Evolutionary conservation across 2,888 invertebrate genomes (phyloP).

Genomic region (Heliconius cydno): DNA sequence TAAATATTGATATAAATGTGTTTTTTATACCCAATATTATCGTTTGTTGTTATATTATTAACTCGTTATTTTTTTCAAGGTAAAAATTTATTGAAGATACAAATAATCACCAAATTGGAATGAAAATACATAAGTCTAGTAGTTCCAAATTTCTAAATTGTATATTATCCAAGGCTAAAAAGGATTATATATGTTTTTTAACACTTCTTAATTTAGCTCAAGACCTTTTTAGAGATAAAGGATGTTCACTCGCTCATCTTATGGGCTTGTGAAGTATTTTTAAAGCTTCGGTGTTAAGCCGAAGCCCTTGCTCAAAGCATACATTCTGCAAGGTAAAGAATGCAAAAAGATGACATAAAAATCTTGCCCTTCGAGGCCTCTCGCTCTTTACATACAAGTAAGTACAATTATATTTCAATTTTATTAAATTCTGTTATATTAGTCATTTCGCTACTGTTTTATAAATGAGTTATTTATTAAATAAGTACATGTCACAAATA

Average conservation of each 20-base stretch:
- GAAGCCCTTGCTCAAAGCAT: constrained; percentile 38
- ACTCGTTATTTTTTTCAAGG: background rate
- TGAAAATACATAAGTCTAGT: background rate
- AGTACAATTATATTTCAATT: constrained; percentile 11
- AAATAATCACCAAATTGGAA: background rate
- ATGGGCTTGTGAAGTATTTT: constrained; percentile 35
- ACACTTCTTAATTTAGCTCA: background rate
- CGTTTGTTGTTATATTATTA: too few species aligned
- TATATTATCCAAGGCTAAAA: too few species aligned
- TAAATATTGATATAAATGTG: background rate
- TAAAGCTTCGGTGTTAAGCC: constrained; percentile 38
- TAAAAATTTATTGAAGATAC: background rate
- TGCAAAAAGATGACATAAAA: constrained; percentile 38
- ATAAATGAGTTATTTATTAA: background rate
- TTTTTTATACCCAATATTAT: background rate
- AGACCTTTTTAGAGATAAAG: constrained; percentile 47
- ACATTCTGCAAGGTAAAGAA: constrained; percentile 34
- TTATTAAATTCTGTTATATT: background rate
- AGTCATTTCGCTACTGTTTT: background rate
- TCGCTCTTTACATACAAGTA: constrained; percentile 19
- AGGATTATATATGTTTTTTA: background rate
- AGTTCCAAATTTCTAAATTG: background rate
- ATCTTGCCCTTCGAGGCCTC: constrained; percentile 10
- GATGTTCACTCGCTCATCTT: constrained; percentile 48
- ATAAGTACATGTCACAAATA: background rate